These are phyloP conservation scores for Upupa epops DNA, from an alignment of 2,113 vertebrate genomes.

Conservation along the genomic window DNA sequence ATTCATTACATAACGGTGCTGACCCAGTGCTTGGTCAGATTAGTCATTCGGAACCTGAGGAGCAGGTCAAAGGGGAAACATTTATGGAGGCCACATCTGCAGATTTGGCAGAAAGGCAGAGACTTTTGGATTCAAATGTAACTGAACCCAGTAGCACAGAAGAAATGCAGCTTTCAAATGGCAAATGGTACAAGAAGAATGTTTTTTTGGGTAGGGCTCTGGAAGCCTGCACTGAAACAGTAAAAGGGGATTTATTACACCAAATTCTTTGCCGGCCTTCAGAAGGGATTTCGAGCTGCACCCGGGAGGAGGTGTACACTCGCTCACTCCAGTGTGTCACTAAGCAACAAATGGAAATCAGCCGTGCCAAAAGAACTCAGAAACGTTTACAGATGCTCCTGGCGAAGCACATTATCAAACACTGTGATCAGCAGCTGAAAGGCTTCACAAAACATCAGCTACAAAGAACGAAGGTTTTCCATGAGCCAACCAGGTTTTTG, in stretches of 20 bases:
- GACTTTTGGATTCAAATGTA: conserved; percentile 60
- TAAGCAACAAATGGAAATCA: conserved; percentile 79
- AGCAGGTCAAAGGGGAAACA: conserved; percentile 70
- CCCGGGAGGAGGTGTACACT: conserved; percentile 66
- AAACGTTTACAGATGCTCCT: conserved; percentile 85
- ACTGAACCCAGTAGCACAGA: conserved; percentile 56
- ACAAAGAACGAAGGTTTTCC: conserved; percentile 62
- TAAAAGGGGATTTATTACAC: conserved; percentile 66
- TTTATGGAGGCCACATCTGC: conserved; percentile 54
- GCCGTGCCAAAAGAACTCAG: conserved; percentile 76
- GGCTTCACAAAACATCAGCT: conserved; percentile 75
- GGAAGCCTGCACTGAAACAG: conserved; percentile 53
- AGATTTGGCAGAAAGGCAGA: conserved; percentile 53
- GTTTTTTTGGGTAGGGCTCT: conserved; percentile 67
- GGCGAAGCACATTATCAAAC: conserved; percentile 80
- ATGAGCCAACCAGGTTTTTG: conserved; percentile 39
- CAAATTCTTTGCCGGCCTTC: conserved; percentile 53
- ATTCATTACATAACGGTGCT: conserved; percentile 65
- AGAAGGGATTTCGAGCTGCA: conserved; percentile 46
- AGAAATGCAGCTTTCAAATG: conserved; percentile 65
- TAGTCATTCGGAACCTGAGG: conserved; percentile 70
- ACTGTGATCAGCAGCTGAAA: conserved; percentile 84
- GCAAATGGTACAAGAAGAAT: conserved; percentile 70
- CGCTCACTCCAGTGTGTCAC: conserved; percentile 76
- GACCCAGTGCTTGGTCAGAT: conserved; percentile 68